A percentile compares a stretch with the other conserved stretches of the same genome.
phyloP scores from a whole-genome alignment of 2,888 invertebrate species.

The Drosophila heteroneura region DNA sequence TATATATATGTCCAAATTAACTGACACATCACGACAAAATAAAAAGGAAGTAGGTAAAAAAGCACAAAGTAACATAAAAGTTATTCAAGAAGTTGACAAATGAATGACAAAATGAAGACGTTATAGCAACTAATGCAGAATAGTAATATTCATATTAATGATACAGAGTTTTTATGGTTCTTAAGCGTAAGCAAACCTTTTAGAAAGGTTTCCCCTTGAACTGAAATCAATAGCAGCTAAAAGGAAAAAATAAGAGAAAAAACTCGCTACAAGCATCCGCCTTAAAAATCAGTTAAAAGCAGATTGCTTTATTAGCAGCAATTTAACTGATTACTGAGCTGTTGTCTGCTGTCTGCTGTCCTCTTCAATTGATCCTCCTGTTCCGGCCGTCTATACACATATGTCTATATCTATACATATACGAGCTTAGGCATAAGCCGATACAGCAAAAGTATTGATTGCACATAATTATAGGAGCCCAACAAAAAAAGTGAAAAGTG shows the following conservation, averaged over 20 bases:
- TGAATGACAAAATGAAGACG: constrained; percentile 44
- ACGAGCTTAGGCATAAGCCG: constrained; percentile 59
- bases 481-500: constrained; percentile 44
- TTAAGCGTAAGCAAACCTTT: neutral
- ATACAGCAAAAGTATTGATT: constrained; percentile 74
- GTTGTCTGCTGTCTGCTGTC: neutral
- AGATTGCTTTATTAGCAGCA: constrained; percentile 50
- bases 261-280: constrained; percentile 35
- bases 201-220: constrained; percentile 1
- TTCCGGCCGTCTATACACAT: constrained; percentile 22
- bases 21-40: constrained; percentile 64
- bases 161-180: neutral
- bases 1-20: constrained; percentile 35
- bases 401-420: constrained; percentile 4
- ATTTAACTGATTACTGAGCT: constrained; percentile 14
- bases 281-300: constrained; percentile 21
- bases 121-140: neutral
- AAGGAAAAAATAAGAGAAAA: neutral
- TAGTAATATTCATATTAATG: neutral
- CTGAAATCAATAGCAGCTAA: constrained; percentile 29
- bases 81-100: constrained; percentile 44
- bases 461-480: constrained; percentile 75
- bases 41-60: constrained; percentile 19
- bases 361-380: constrained; percentile 43
- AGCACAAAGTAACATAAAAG: constrained; percentile 3